Evolutionary conservation across 1,140 invertebrate genomes (phyloP).

Genomic region (Drosophila santomea): DNA sequence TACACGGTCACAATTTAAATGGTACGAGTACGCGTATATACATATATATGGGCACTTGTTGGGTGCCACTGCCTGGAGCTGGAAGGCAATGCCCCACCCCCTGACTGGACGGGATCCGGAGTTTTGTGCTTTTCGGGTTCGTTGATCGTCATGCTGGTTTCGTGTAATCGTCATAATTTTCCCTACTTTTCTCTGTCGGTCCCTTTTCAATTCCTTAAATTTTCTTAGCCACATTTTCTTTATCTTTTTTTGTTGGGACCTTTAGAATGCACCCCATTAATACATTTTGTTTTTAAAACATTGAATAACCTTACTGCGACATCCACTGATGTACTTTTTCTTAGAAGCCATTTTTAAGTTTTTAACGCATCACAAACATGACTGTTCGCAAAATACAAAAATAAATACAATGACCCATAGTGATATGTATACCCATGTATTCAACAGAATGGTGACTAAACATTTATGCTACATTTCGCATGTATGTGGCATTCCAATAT

Average conservation of each 20-base stretch:
- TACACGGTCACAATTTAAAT: slow-evolving; percentile 34
- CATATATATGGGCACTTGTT: slow-evolving; percentile 63
- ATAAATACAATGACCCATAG: not conserved
- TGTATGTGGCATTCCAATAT: not conserved
- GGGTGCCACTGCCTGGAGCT: slow-evolving; percentile 40
- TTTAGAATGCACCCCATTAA: not conserved
- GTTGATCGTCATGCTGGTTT: slow-evolving; percentile 80
- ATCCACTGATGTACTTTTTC: not conserved
- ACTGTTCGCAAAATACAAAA: not conserved
- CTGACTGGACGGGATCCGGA: slow-evolving; percentile 15
- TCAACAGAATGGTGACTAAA: not conserved
- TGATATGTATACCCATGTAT: not conserved
- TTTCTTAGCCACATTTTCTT: not conserved
- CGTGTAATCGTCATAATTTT: slow-evolving; percentile 66
- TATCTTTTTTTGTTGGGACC: not conserved
- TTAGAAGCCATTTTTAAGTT: not conserved
- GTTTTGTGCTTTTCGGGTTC: slow-evolving; percentile 70
- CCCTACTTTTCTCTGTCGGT: slow-evolving; percentile 5
- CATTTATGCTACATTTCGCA: not conserved
- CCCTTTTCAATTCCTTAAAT: not conserved
- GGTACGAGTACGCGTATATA: slow-evolving; percentile 8
- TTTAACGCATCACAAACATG: not conserved
- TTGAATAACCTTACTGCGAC: no score
- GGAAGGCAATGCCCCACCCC: slow-evolving; percentile 42
- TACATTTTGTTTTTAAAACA: no score